Evolutionary conservation across 1,140 invertebrate genomes (phyloP), one percentile per base, ranked within the genome.

Genomic region (Callitettix versicolor): DNA sequence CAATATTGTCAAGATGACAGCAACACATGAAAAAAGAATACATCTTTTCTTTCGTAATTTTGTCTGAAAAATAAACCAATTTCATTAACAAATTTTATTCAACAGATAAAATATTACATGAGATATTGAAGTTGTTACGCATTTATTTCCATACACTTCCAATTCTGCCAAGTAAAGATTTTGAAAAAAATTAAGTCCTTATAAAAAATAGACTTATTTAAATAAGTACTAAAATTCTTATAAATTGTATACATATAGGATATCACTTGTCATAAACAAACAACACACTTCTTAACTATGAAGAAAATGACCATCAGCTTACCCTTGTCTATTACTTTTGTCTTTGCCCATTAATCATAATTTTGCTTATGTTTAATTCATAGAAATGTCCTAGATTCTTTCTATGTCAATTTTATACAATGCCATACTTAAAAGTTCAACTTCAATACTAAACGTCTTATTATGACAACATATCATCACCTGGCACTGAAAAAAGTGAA

Each of bases 1-100:
- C 34, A 60, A 41, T 33, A 60, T 36, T 15, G 53, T 2, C 38
- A 60, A 51, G 30, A 60, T 60, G 18, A 52, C 50, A 11, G 58
- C 47, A 36, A 47, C 51, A 53, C 51, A 42, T 21, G 41, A n/a
- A 40, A 62, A 41, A 24, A 62, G 38, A 46, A 60, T 55, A 21
- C 52, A 60, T 15, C 56, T 47, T 38, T 56, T 58, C 52, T 56
- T 62, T 11, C 60, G 34, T 18, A 62, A 48, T 38, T 62, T 62
- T 34, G 50, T 62, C 60, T 62, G 58, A 52, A 61, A 57, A 53
- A 49, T 24, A 36, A 42, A 55, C 46, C 24, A 46, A 24, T 17
- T 3, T 33, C 30, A 7, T 54, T 15, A n/a, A 18, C 20, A 30
- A 48, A 18, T 24, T 54, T 47, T 30, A 5, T 30, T 36, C 17